Base-by-base conservation (phyloP, 2,888 invertebrate genomes). In the Dasypogon diadema region DNA sequence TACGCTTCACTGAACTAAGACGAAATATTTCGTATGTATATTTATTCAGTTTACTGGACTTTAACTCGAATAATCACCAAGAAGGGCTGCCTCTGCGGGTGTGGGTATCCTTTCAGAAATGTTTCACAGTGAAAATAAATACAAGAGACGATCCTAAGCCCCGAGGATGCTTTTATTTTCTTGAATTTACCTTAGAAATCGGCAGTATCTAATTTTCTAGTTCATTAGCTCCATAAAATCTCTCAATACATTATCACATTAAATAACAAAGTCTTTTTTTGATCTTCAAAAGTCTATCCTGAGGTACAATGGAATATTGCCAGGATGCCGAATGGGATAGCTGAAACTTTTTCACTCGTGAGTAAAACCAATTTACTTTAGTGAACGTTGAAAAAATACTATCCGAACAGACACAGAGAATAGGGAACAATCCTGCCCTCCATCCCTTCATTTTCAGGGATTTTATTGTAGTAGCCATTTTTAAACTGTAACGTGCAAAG, bases 191-290 rank as follows among this genome's bases (percentile, higher is more conserved):
- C 42, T 12, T 42, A 3, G n/a, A 2, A 42, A 42, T 42, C 42
- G 8, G 42, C 42, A 42, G 42, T 2, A 42, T 42, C 12, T n/a
- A 42, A 42, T 42, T 42, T 42, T 42, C 42, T n/a, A 42, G 10
- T 42, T 42, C 42, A 42, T 42, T 42, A 42, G n/a, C 8, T 42
- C 12, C n/a, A 42, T 58, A 34, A 58, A 58, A 58, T 58, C 26
- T 58, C 6, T 34, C 16, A 26, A 18, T 34, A 16, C 10, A 58
- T 58, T 34, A 58, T 8, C 51, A 12, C 42, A 12, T 42, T 42
- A 42, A 8, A 12, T 42, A 42, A 42, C 10, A 6, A 12, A 42
- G 42, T 42, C 42, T 42, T 42, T 42, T n/a, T 3, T 12, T 0
- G 1, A 42, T 42, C 12, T 12, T 12, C 6, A 12, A 42, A 12